These are phyloP conservation scores for Odobenus rosmarus DNA, from an alignment of 2,113 vertebrate species.

Conservation along the genomic window DNA sequence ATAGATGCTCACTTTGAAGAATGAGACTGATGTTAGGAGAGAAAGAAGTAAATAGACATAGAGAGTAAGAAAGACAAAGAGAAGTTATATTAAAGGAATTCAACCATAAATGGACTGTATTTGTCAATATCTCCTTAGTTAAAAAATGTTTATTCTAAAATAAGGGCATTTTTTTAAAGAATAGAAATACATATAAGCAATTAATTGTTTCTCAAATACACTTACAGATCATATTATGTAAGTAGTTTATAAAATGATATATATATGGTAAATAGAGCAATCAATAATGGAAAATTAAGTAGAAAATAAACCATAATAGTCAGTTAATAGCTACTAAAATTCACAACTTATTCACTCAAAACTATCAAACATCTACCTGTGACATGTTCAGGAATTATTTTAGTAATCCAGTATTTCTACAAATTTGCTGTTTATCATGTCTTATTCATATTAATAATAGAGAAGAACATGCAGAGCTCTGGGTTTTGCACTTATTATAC, in stretches of 20 bases:
- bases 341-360: background rate
- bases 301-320: background rate
- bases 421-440: constrained; percentile 22
- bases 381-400: constrained; percentile 19
- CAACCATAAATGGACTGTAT: background rate
- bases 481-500: constrained; percentile 58
- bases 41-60: background rate
- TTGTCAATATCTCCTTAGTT: background rate
- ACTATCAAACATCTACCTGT: background rate
- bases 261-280: background rate
- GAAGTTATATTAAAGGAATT: background rate
- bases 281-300: background rate
- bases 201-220: background rate
- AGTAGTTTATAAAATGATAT: background rate
- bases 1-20: background rate
- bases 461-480: background rate
- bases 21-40: background rate
- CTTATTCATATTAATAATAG: constrained; percentile 66
- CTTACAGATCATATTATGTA: background rate
- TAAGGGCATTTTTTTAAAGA: background rate
- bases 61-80: background rate
- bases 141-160: background rate
- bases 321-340: background rate
- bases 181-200: background rate
- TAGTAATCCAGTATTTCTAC: background rate